Base-by-base conservation (phyloP, 2,888 invertebrate species). In the Zaprionus lineosus region DNA sequence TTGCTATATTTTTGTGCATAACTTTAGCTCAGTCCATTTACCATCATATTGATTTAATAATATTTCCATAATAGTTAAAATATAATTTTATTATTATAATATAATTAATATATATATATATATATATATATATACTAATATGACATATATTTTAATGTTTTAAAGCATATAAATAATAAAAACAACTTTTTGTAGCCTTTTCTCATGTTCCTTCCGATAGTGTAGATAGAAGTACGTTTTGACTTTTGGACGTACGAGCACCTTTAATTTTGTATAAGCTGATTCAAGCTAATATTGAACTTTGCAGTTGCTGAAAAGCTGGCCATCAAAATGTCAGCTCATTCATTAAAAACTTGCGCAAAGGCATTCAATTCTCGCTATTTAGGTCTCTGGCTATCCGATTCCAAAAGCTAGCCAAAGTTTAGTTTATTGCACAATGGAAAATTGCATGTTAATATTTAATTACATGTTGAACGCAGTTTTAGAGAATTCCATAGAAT, bases 241-340 rank as follows among this genome's bases (percentile, higher is more conserved):
- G n/a, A n/a, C n/a, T n/a, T n/a, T n/a, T n/a, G n/a, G n/a, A n/a
- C n/a, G n/a, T n/a, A n/a, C n/a, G n/a, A n/a, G n/a, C n/a, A n/a
- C n/a, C n/a, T 73, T 75, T 77, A 79, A 83, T 83, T 77, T 77
- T 76, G 70, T 79, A 81, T 75, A 83, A 79, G 62, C 76, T 57
- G 79, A 79, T 79, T 75, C 65, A 69, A 72, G 66, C 79, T 81
- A 75, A 83, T 83, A 77, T 83, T 79, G 73, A 77, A 77, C 84
- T 83, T 79, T 83, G 50, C 60, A 46, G 39, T 55, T n/a, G n/a
- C n/a, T n/a, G n/a, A n/a, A n/a, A n/a, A 41, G 53, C 60, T 58
- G 53, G 52, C 72, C 51, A 67, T 43, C 67, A 73, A 72, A 77
- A 77, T 77, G 77, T 83, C 77, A 83, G 84, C 73, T 75, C 73